Conservation (phyloP, 2,888 invertebrate species). For the Eupsilia transversa region DNA sequence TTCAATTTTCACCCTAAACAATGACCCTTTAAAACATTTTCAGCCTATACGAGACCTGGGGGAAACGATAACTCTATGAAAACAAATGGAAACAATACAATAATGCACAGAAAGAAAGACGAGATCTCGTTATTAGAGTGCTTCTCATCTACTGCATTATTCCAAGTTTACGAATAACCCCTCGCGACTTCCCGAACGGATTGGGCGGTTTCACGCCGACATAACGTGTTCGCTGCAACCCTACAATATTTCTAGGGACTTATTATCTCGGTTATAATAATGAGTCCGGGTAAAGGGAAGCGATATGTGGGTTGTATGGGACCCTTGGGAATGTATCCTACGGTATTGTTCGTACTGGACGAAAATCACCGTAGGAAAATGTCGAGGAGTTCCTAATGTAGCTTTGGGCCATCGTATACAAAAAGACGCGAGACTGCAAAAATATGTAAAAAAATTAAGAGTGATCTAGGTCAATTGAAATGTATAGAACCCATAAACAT, state of each 20-base stretch:
- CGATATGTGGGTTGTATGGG: conserved; percentile 36
- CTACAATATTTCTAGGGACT: conserved; percentile 25
- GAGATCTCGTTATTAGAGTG: neutral
- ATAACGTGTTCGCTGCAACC: conserved; percentile 10
- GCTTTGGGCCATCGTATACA: neutral
- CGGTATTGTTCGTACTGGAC: conserved; percentile 11
- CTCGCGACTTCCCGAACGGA: conserved; percentile 13
- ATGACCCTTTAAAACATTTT: conserved; percentile 18
- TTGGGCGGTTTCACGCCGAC: neutral
- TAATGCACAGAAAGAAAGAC: neutral
- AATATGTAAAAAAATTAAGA: neutral
- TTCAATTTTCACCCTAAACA: conserved; percentile 10
- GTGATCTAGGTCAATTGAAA: neutral
- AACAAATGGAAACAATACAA: conserved; percentile 10
- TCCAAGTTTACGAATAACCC: conserved; percentile 5
- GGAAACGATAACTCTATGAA: conserved; percentile 16
- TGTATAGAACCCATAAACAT: conserved; percentile 1
- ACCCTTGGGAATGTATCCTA: conserved; percentile 35
- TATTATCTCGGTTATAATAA: conserved; percentile 53
- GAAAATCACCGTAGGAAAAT: conserved; percentile 20
- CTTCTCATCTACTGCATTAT: conserved; percentile 18
- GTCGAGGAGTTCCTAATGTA: conserved; percentile 4
- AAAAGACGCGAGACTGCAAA: neutral
- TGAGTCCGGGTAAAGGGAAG: conserved; percentile 20
- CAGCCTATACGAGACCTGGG: conserved; percentile 12